Conservation (phyloP, 2,888 invertebrate species). For the Tortrix viridana region DNA sequence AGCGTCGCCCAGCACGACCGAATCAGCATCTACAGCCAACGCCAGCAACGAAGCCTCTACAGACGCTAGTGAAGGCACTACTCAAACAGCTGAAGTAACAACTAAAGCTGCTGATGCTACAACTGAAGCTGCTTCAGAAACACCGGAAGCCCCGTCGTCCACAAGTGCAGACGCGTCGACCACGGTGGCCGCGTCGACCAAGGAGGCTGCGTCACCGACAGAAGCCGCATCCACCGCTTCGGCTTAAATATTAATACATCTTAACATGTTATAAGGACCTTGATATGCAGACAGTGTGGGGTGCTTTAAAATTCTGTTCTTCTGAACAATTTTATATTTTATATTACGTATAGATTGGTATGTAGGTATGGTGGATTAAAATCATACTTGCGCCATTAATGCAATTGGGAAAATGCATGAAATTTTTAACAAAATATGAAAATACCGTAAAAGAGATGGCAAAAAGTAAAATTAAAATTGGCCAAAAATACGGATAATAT, state of each 20-base stretch:
- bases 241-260: slow-evolving; percentile 33
- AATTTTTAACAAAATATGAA: no score
- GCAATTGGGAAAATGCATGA: no score
- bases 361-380: slow-evolving; percentile 10
- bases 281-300: slow-evolving; percentile 11
- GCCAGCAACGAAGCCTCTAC: slow-evolving; percentile 14
- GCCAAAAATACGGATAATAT: no score
- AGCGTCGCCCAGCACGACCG: slow-evolving; percentile 34
- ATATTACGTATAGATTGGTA: neutral
- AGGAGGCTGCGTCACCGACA: slow-evolving; percentile 40
- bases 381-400: slow-evolving; percentile 1
- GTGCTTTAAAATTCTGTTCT: slow-evolving; percentile 12
- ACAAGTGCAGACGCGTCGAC: slow-evolving; percentile 36
- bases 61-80: slow-evolving; percentile 38
- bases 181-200: slow-evolving; percentile 43
- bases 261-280: slow-evolving; percentile 6
- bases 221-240: slow-evolving; percentile 42
- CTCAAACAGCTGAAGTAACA: slow-evolving; percentile 34
- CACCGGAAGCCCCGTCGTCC: slow-evolving; percentile 41
- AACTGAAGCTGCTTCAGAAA: slow-evolving; percentile 45
- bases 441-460: no score
- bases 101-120: slow-evolving; percentile 37
- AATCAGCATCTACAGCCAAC: slow-evolving; percentile 20
- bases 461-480: no score
- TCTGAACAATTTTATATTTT: neutral